These are phyloP conservation scores for Drosophila jambulina DNA, from an alignment of 1,140 invertebrate species.

Conservation along the genomic window DNA sequence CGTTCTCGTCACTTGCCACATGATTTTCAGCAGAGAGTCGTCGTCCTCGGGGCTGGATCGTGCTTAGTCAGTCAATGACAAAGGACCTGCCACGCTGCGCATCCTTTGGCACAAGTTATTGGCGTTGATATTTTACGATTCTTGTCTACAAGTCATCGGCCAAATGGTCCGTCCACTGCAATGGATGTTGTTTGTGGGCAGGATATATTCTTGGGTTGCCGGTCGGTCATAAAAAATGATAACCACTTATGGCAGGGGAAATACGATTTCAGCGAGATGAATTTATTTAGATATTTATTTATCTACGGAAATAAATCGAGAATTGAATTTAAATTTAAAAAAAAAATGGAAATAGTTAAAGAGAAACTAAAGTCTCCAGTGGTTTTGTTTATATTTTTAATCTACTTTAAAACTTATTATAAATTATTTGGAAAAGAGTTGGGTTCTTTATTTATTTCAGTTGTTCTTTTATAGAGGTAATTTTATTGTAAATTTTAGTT, in stretches of 20 bases:
- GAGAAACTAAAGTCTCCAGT: no score
- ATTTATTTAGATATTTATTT: conserved; percentile 1
- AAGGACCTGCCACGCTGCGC: conserved; percentile 16
- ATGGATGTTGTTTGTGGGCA: conserved; percentile 43
- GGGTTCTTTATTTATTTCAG: background rate
- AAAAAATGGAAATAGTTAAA: no score
- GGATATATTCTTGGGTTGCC: conserved; percentile 16
- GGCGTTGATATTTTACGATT: conserved; percentile 62
- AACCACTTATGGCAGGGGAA: conserved; percentile 19
- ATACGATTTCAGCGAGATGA: conserved; percentile 1
- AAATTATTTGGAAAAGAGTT: background rate
- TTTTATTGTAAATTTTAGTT: no score
- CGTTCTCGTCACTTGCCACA: conserved; percentile 8
- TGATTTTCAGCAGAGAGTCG: conserved; percentile 35
- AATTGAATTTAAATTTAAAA: background rate
- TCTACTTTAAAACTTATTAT: background rate
- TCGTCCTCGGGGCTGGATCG: conserved; percentile 42
- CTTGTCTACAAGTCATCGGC: conserved; percentile 61
- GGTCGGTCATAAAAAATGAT: conserved; percentile 29
- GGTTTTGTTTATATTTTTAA: background rate
- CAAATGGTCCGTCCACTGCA: conserved; percentile 50
- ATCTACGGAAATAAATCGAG: background rate
- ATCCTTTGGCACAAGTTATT: conserved; percentile 52
- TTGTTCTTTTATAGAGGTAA: background rate
- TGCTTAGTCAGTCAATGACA: conserved; percentile 64